These are phyloP conservation scores for Echinometra lucunter DNA, from an alignment of 53 echinoderm and acorn worm species.

Conservation along the genomic window DNA sequence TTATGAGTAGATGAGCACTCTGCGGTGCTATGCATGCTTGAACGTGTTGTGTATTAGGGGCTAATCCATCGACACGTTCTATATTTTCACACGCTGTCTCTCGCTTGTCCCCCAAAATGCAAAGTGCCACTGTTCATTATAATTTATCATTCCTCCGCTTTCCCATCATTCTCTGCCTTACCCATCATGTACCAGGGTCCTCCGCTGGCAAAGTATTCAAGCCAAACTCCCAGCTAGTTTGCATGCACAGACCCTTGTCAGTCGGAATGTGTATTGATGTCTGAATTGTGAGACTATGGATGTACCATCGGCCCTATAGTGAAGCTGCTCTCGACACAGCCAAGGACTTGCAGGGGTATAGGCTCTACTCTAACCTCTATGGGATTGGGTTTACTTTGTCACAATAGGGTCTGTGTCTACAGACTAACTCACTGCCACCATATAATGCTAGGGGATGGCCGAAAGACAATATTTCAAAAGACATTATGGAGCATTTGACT, in stretches of 20 bases:
- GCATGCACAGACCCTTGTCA: background rate
- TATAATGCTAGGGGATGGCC: too few relatives aligned
- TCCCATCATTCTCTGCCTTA: background rate
- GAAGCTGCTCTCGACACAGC: too few relatives aligned
- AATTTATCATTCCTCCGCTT: constrained; percentile 33
- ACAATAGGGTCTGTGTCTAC: too few relatives aligned
- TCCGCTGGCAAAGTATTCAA: constrained; percentile 27
- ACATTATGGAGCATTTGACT: too few relatives aligned
- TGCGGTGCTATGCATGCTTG: background rate
- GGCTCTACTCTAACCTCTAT: too few relatives aligned
- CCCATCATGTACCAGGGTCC: constrained; percentile 19
- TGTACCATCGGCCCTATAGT: too few relatives aligned
- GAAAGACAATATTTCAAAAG: too few relatives aligned
- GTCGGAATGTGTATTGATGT: too few relatives aligned
- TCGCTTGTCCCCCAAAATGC: background rate
- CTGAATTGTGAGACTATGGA: too few relatives aligned
- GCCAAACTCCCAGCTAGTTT: background rate
- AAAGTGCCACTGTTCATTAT: constrained; percentile 39
- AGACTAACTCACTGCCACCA: too few relatives aligned
- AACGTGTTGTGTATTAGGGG: background rate
- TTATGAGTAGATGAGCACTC: background rate
- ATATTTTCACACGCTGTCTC: background rate
- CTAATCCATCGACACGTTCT: constrained; percentile 17
- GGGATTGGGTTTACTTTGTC: too few relatives aligned
- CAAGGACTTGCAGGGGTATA: too few relatives aligned